A percentile compares a stretch with the other conserved stretches of the same genome.
Evolutionary conservation across 2,113 vertebrate species (phyloP).

Genomic region (Ptilorrhoa leucosticta): DNA sequence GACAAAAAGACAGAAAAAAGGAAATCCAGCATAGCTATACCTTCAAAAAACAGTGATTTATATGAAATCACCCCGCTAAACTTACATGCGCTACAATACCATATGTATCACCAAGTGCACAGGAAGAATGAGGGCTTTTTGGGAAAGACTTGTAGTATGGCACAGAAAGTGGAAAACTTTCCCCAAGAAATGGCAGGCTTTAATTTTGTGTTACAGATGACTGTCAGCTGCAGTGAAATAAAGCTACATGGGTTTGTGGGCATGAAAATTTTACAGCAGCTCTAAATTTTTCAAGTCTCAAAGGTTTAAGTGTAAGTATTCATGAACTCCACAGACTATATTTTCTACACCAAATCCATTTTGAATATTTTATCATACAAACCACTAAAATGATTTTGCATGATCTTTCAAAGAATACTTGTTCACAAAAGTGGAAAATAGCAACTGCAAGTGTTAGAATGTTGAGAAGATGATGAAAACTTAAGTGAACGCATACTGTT

Average conservation of each 20-base stretch:
- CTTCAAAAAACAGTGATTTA: background rate
- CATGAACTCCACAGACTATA: slow-evolving; percentile 3
- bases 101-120: background rate
- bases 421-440: background rate
- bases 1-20: background rate
- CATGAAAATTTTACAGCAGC: background rate
- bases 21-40: background rate
- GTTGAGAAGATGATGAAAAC: background rate
- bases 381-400: background rate
- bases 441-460: background rate
- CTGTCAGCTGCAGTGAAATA: background rate
- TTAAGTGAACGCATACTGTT: background rate
- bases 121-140: background rate
- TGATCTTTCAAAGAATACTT: background rate
- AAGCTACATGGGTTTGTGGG: background rate
- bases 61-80: background rate
- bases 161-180: background rate
- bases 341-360: background rate
- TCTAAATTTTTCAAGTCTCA: slow-evolving; percentile 5
- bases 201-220: background rate
- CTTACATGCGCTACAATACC: background rate
- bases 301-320: slow-evolving; percentile 44
- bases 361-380: slow-evolving; percentile 49
- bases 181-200: background rate
- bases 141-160: background rate